Evolutionary conservation across 30 jellyfish, hydroid and myxozoan genomes (phyloP), one percentile per base, ranked within the genome.

Genomic region (Cassiopea xamachana): DNA sequence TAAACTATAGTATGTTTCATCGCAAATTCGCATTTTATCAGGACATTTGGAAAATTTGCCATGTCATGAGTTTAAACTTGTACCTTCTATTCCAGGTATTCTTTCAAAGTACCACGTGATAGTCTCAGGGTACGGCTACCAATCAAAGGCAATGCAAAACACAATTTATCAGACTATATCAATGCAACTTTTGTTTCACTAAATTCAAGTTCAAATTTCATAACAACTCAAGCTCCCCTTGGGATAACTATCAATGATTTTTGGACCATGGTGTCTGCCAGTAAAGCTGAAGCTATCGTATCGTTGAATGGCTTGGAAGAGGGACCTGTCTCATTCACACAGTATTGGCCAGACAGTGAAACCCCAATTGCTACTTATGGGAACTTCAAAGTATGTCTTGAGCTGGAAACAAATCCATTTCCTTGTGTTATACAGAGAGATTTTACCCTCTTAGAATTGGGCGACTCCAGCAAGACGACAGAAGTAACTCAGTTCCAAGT

Each of bases 221-320:
- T 93, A 17, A 81, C 97, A 51, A 87, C 98, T 44, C 98, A 93
- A 69, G 96, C 98, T n/a, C 98, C 98, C 27, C 83, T 93, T 50
- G 97, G 94, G 12, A 73, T 85, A 18, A 93, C 98, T 7, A 58
- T 84, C 87, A 88, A 88, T 60, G 98, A 93, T 58, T 93, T 93
- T 80, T 93, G 98, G 98, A 69, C 85, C 69, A 93, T 93, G 98
- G 93, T 93, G 27, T 83, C 59, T 48, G 72, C 73, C 80, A 62
- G 87, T 55, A 77, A 85, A 0, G 91, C 91, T 44, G 91, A 93
- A 44, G 91, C 75, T 19, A 89, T 93, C 39, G 92, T 93, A 46
- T 77, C 91, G 92, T 49, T 93, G 77, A 93, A 93, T 79, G 92
- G 69, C 46, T 74, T 79, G 45, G 85, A 87, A 17, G 98, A 92